phyloP scores from a whole-genome alignment of 2,113 vertebrate species.

The Sapajus apella region DNA sequence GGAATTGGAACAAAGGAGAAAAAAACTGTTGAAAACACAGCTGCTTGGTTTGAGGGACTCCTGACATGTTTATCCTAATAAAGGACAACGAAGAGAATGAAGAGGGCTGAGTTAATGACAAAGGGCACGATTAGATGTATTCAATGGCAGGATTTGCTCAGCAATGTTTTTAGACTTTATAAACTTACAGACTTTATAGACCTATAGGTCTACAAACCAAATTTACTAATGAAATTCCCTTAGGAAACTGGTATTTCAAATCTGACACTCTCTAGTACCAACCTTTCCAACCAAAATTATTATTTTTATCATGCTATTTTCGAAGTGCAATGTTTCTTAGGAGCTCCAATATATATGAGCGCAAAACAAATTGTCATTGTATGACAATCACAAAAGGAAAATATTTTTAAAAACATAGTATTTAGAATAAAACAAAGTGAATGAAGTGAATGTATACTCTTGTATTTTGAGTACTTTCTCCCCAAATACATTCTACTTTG shows the following conservation, averaged over 20 bases:
- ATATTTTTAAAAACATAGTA: not conserved
- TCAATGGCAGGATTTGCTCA: not conserved
- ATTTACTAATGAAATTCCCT: slow-evolving; percentile 59
- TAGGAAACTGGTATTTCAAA: slow-evolving; percentile 58
- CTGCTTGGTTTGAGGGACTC: not conserved
- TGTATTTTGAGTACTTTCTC: not conserved
- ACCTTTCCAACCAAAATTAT: not conserved
- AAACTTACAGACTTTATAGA: not conserved
- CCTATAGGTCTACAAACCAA: not conserved
- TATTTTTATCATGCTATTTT: slow-evolving; percentile 17
- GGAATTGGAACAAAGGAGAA: not conserved
- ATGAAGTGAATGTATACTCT: not conserved
- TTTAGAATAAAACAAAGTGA: slow-evolving; percentile 20
- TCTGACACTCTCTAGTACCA: not conserved
- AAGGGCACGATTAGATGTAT: not conserved
- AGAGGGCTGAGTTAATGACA: not conserved
- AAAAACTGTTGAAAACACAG: not conserved
- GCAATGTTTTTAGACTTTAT: not conserved
- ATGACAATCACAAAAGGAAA: slow-evolving; percentile 12
- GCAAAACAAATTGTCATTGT: not conserved
- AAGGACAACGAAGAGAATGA: not conserved
- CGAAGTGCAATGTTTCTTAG: slow-evolving; percentile 28
- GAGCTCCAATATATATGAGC: not conserved
- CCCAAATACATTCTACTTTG: not conserved
- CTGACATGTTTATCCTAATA: not conserved